These are phyloP conservation scores for Nineta flava DNA, from an alignment of 2,888 invertebrate genomes.

Conservation along the genomic window DNA sequence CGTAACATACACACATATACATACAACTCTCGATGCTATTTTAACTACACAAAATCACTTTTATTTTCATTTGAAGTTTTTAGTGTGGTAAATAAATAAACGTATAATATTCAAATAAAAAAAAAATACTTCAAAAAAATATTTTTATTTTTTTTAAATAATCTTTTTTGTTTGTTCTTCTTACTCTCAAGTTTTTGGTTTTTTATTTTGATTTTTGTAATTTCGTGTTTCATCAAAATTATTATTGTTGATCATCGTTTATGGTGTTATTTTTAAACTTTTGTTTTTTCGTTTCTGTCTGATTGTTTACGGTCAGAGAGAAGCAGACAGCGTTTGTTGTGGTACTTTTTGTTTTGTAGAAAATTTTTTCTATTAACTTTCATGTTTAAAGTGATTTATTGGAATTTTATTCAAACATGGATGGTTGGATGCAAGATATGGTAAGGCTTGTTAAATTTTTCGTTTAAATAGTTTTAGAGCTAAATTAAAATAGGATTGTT, in stretches of 20 bases:
- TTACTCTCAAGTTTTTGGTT: not conserved
- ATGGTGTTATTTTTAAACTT: not conserved
- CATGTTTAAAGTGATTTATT: not conserved
- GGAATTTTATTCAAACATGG: slow-evolving; percentile 16
- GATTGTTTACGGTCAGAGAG: too few species aligned
- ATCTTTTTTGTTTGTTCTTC: not conserved
- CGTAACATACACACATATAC: too few species aligned
- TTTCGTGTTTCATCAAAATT: not conserved
- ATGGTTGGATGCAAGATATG: slow-evolving; percentile 30
- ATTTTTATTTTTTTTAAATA: not conserved
- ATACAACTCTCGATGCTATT: too few species aligned
- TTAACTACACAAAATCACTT: slow-evolving; percentile 1
- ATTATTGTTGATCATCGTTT: not conserved
- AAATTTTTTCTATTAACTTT: not conserved
- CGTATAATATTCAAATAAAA: too few species aligned
- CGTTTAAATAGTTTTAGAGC: too few species aligned
- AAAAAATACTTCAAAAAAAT: not conserved
- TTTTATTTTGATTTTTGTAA: not conserved
- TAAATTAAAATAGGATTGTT: too few species aligned
- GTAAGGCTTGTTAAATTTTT: slow-evolving; percentile 18
- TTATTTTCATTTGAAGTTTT: slow-evolving; percentile 1
- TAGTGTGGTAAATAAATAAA: too few species aligned
- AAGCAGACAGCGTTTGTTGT: too few species aligned
- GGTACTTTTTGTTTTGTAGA: not conserved
- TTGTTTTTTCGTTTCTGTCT: not conserved